Evolutionary conservation across 2,888 invertebrate species (phyloP).

Genomic region (Hybos culiciformis): DNA sequence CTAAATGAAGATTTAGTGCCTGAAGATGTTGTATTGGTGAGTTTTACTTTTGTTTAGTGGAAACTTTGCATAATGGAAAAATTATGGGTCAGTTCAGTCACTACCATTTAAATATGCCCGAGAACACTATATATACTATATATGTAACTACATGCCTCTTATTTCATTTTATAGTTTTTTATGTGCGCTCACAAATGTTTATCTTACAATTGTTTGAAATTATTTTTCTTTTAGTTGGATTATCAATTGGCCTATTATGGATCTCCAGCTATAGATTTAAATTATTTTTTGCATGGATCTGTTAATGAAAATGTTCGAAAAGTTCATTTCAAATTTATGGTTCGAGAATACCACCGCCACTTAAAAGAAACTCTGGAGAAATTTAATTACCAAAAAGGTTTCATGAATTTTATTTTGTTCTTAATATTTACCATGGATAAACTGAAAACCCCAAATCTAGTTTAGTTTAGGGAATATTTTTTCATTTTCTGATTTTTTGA

Average conservation of each 20-base stretch:
- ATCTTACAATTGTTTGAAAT: neutral
- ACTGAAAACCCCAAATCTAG: too few species aligned
- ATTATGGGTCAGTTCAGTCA: neutral
- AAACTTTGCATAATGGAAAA: neutral
- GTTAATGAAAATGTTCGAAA: slow-evolving; percentile 31
- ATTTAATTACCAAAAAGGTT: slow-evolving; percentile 25
- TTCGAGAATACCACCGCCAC: slow-evolving; percentile 28
- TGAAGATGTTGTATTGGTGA: slow-evolving; percentile 29
- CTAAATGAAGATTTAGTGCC: slow-evolving; percentile 27
- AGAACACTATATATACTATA: neutral
- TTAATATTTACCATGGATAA: too few species aligned
- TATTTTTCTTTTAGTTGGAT: slow-evolving; percentile 23
- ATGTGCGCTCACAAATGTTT: neutral
- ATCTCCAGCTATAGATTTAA: slow-evolving; percentile 32
- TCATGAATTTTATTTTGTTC: too few species aligned
- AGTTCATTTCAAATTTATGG: slow-evolving; percentile 28
- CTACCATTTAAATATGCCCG: too few species aligned
- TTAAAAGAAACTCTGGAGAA: slow-evolving; percentile 26
- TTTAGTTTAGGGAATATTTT: too few species aligned
- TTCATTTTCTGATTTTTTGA: too few species aligned
- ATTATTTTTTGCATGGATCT: slow-evolving; percentile 31
- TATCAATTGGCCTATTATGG: slow-evolving; percentile 32
- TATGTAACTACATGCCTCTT: neutral
- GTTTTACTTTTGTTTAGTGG: slow-evolving; percentile 6
- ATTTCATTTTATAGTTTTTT: neutral